A percentile compares a stretch with the other conserved stretches of the same genome.
Evolutionary conservation across 2,888 invertebrate genomes (phyloP).

Genomic region (Acanthosoma haemorrhoidale): DNA sequence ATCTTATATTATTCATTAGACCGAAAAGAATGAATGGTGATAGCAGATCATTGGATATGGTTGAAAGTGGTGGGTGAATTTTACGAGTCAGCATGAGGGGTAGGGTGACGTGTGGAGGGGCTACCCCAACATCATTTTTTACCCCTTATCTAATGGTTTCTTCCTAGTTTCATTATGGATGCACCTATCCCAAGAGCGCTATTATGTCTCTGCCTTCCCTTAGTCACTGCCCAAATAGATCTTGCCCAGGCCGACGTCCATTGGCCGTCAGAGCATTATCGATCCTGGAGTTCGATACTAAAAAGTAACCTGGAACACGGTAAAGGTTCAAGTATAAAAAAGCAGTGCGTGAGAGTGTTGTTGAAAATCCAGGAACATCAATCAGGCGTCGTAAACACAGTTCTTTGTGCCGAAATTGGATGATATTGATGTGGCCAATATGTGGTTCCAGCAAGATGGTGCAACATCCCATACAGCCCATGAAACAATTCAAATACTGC

Average conservation of each 20-base stretch:
- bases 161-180: slow-evolving; percentile 37
- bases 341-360: too few relatives aligned
- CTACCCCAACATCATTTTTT: slow-evolving; percentile 39
- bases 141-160: slow-evolving; percentile 41
- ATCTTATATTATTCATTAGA: not conserved
- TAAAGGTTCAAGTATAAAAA: too few relatives aligned
- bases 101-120: slow-evolving; percentile 13
- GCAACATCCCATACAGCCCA: too few relatives aligned
- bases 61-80: slow-evolving; percentile 25
- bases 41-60: slow-evolving; percentile 10
- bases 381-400: too few relatives aligned
- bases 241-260: not conserved
- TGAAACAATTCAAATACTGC: too few relatives aligned
- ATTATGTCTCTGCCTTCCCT: slow-evolving; percentile 35
- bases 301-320: too few relatives aligned
- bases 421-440: too few relatives aligned
- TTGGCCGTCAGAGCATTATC: not conserved
- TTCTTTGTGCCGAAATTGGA: too few relatives aligned
- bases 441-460: too few relatives aligned
- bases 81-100: slow-evolving; percentile 24
- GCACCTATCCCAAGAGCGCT: slow-evolving; percentile 30
- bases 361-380: too few relatives aligned
- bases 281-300: too few relatives aligned
- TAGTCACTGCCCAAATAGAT: slow-evolving; percentile 2
- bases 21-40: not conserved